Conservation (phyloP, 2,888 invertebrate species). For the Leptopterna dolabrata region DNA sequence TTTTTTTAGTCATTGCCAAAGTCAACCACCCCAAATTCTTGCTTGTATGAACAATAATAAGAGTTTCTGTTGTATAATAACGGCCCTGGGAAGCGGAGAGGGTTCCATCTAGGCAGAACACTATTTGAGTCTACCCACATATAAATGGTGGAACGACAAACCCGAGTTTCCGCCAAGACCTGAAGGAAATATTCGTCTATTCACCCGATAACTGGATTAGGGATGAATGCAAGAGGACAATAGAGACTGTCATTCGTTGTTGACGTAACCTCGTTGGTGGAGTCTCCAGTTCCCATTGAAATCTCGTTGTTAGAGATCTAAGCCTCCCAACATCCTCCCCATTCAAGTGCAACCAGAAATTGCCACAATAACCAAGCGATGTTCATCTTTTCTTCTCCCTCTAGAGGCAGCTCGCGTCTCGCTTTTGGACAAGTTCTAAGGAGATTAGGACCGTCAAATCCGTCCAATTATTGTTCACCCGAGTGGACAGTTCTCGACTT, state of each 20-base stretch:
- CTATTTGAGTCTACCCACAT: too few species aligned
- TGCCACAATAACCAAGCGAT: not conserved
- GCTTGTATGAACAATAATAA: too few species aligned
- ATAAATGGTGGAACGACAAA: too few species aligned
- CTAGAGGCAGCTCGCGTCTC: not conserved
- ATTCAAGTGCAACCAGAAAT: conserved; percentile 7
- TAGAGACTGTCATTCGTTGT: not conserved
- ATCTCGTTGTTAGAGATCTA: not conserved
- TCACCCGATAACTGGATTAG: not conserved
- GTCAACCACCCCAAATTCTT: too few species aligned
- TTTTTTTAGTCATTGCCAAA: too few species aligned
- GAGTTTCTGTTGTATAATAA: too few species aligned
- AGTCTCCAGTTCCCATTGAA: conserved; percentile 16
- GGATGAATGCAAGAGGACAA: not conserved
- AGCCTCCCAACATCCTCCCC: conserved; percentile 15
- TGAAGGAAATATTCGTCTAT: not conserved
- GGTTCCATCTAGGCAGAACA: too few species aligned
- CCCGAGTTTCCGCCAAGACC: too few species aligned
- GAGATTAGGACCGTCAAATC: not conserved
- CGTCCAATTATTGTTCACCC: conserved; percentile 12
- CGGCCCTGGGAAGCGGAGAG: too few species aligned
- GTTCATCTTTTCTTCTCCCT: not conserved
- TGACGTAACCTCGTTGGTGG: conserved; percentile 23
- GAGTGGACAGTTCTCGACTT: not conserved
- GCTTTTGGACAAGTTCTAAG: not conserved